These are phyloP conservation scores for Carettochelys insculpta DNA, from an alignment of 2,113 vertebrate species.

Conservation along the genomic window DNA sequence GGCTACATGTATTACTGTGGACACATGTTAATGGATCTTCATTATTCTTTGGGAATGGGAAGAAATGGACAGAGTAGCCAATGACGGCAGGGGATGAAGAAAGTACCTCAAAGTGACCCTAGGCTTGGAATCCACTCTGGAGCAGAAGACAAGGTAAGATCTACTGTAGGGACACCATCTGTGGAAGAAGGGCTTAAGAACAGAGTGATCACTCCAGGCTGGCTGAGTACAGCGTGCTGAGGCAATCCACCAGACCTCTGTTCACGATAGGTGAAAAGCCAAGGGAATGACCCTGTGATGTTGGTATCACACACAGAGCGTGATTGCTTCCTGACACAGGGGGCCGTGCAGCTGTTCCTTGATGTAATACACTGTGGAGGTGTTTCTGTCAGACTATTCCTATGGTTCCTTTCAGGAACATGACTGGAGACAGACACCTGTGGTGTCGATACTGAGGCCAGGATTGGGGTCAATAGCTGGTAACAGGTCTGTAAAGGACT, in stretches of 20 bases:
- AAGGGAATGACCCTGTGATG: background rate
- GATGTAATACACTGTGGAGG: background rate
- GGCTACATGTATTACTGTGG: background rate
- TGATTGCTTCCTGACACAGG: background rate
- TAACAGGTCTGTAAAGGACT: background rate
- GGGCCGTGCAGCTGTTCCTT: background rate
- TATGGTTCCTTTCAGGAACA: background rate
- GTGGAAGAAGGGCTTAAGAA: background rate
- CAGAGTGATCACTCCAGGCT: background rate
- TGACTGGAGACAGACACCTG: background rate
- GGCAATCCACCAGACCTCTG: background rate
- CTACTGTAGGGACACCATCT: background rate
- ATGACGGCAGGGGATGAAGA: background rate
- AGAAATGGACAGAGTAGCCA: background rate
- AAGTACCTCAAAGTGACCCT: background rate
- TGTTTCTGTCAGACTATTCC: background rate
- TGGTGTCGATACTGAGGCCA: background rate
- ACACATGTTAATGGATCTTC: background rate
- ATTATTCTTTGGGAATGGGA: background rate
- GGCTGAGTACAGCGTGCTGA: background rate
- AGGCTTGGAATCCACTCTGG: background rate
- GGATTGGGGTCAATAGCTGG: slow-evolving; percentile 14
- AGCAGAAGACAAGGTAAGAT: too few relatives aligned
- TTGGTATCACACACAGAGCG: background rate
- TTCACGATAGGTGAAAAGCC: background rate